phyloP scores from a whole-genome alignment of 2,797 vertebrate genomes.

The Cichlasoma orientale region DNA sequence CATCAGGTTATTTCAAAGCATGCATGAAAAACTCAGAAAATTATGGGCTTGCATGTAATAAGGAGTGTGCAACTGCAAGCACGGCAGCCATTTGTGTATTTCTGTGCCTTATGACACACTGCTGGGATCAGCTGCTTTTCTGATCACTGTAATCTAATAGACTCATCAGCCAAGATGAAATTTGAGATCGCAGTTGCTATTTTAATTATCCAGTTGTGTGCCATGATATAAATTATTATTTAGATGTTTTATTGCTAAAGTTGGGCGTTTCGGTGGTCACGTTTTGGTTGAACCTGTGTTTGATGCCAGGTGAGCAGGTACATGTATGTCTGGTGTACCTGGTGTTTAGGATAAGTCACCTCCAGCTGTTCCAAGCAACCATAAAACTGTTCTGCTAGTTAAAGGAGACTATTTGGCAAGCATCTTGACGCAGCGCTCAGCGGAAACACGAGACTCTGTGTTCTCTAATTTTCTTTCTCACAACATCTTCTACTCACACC shows the following conservation, averaged over 20 bases:
- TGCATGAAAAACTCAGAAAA: constrained; percentile 14
- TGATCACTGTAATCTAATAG: constrained; percentile 23
- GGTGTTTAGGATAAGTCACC: constrained; percentile 22
- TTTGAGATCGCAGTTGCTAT: not conserved
- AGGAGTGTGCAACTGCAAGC: not conserved
- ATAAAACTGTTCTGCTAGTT: constrained; percentile 10
- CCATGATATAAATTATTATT: not conserved
- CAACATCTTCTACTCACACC: not conserved
- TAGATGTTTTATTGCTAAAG: not conserved
- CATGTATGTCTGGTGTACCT: not conserved
- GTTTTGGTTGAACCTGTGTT: constrained; percentile 16
- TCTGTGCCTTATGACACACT: not conserved
- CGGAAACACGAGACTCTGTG: not conserved
- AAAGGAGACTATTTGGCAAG: constrained; percentile 23
- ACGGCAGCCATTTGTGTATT: not conserved
- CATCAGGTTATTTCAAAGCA: constrained; percentile 13
- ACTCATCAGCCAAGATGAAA: not conserved
- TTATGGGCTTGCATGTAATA: constrained; percentile 7
- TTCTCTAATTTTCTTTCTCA: not conserved
- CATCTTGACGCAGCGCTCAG: not conserved
- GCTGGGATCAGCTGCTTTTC: constrained; percentile 27
- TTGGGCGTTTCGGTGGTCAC: not conserved
- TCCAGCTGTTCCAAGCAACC: constrained; percentile 32
- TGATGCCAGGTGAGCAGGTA: constrained; percentile 3
- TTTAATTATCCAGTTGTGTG: not conserved